Evolutionary conservation across 2,113 vertebrate species (phyloP).

Genomic region (Cygnus buccinator): DNA sequence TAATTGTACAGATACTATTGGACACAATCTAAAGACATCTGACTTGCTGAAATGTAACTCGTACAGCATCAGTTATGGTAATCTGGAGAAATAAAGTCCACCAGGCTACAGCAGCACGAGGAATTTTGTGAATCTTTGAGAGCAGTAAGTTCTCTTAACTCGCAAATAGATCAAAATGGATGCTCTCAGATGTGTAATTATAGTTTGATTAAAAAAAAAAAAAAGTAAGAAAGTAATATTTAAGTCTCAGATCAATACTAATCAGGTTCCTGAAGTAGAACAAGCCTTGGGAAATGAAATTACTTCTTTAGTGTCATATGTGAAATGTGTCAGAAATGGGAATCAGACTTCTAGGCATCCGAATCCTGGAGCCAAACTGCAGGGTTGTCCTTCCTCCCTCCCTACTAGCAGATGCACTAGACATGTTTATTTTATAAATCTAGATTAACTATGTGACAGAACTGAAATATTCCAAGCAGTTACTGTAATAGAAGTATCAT

Average conservation of each 20-base stretch:
- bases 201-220: neutral
- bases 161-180: neutral
- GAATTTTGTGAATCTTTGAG: neutral
- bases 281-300: neutral
- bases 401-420: neutral
- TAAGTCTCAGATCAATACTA: neutral
- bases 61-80: neutral
- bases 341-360: neutral
- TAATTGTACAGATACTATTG: neutral
- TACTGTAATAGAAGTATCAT: neutral
- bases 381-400: neutral
- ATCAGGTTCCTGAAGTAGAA: neutral
- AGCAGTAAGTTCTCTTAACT: neutral
- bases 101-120: rapidly evolving
- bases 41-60: neutral
- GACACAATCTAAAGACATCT: neutral
- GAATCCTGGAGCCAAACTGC: neutral
- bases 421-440: neutral
- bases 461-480: neutral
- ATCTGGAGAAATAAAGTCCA: neutral
- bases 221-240: neutral
- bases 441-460: neutral
- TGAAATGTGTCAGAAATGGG: neutral
- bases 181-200: neutral
- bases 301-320: neutral